These are phyloP conservation scores for Myiozetetes cayanensis DNA, from an alignment of 2,113 vertebrate species.

Conservation along the genomic window DNA sequence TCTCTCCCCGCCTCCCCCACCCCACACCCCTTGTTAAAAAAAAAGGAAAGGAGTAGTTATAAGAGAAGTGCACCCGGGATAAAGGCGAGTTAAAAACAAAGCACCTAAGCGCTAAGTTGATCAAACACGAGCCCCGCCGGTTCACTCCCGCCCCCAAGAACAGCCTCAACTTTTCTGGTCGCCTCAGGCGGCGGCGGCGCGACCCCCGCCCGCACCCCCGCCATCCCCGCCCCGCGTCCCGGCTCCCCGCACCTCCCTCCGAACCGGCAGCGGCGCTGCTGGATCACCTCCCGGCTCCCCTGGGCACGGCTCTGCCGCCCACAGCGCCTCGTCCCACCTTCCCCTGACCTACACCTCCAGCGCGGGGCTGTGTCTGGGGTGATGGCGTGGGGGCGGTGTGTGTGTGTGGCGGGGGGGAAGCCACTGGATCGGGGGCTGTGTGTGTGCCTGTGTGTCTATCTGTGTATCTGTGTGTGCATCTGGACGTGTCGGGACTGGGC, in stretches of 20 bases:
- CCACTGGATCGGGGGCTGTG: too few relatives aligned
- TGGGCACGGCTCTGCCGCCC: background rate
- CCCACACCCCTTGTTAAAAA: too few relatives aligned
- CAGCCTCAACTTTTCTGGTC: slow-evolving; percentile 24
- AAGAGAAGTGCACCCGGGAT: background rate
- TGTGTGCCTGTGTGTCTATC: too few relatives aligned
- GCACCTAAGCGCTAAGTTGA: slow-evolving; percentile 17
- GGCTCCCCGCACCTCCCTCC: background rate
- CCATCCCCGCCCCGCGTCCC: background rate
- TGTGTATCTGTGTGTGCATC: background rate
- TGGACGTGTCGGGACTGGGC: background rate
- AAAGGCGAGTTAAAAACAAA: slow-evolving; percentile 30
- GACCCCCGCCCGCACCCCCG: background rate
- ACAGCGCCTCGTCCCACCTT: background rate
- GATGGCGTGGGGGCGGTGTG: too few relatives aligned
- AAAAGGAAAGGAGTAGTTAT: background rate
- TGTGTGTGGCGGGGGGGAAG: too few relatives aligned
- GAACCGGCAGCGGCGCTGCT: background rate
- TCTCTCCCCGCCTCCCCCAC: background rate
- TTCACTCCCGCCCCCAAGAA: background rate
- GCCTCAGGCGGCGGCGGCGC: background rate
- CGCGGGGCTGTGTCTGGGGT: too few relatives aligned
- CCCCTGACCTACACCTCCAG: background rate
- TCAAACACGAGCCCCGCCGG: background rate
- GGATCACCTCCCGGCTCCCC: background rate